Conservation (phyloP, 2,888 invertebrate species). For the Oeneis ivallda region DNA sequence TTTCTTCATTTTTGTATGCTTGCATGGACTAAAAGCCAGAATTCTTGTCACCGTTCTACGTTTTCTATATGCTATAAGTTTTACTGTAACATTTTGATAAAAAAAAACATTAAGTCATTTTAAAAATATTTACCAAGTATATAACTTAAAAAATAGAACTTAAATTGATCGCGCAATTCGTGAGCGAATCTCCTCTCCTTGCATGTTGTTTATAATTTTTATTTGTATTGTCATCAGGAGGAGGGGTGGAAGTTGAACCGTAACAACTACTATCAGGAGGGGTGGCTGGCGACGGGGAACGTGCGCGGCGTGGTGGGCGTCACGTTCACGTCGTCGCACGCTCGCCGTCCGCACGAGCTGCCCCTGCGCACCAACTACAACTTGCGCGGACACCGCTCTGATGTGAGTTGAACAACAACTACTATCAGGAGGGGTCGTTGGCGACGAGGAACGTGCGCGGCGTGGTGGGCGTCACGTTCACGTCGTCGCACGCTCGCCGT, state of each 20-base stretch:
- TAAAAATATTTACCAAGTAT: no score
- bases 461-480: slow-evolving; percentile 97
- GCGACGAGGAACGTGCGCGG: slow-evolving; percentile 97
- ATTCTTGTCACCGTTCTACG: no score
- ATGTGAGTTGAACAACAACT: slow-evolving; percentile 88
- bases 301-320: slow-evolving; percentile 96
- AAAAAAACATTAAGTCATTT: no score
- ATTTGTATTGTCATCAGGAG: slow-evolving; percentile 81
- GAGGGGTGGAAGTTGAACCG: slow-evolving; percentile 98
- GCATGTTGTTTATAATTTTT: background rate
- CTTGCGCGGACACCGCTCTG: slow-evolving; percentile 96
- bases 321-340: slow-evolving; percentile 97
- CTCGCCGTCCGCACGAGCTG: slow-evolving; percentile 91
- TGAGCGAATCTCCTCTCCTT: background rate
- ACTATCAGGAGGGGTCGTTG: slow-evolving; percentile 96
- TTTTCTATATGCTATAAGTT: no score
- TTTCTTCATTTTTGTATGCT: background rate
- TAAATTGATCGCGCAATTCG: background rate
- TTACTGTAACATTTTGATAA: no score
- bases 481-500: slow-evolving; percentile 94
- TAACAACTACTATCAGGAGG: slow-evolving; percentile 97
- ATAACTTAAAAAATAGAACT: no score
- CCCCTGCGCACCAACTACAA: slow-evolving; percentile 98
- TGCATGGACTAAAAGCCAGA: no score
- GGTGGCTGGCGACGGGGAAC: slow-evolving; percentile 98